These are phyloP conservation scores for Sebastes schlegelii DNA, from an alignment of 2,113 vertebrate species.

Conservation along the genomic window DNA sequence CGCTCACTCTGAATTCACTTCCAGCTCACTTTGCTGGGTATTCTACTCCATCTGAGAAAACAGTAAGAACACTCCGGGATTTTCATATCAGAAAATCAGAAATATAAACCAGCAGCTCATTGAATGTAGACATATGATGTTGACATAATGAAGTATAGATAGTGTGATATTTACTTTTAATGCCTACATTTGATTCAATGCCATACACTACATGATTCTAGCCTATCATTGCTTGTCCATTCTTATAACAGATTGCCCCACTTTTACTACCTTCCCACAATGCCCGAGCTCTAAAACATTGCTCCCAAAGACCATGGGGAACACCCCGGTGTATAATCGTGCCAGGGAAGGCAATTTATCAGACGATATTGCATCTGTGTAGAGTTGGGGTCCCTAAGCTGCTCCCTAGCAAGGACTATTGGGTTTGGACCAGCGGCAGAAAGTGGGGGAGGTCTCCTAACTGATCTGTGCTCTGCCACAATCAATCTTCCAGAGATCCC, in stretches of 20 bases:
- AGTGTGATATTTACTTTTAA: constrained; percentile 15
- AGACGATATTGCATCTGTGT: constrained; percentile 80
- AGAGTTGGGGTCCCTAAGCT: constrained; percentile 71
- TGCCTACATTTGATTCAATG: constrained; percentile 38
- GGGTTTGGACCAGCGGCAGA: constrained; percentile 61
- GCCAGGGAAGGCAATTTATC: constrained; percentile 81
- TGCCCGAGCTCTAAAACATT: constrained; percentile 63
- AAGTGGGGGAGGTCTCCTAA: constrained; percentile 71
- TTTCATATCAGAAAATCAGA: constrained; percentile 7
- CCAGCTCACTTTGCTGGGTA: constrained; percentile 7
- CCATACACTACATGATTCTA: constrained; percentile 36
- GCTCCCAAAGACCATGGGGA: constrained; percentile 66
- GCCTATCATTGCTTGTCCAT: constrained; percentile 50
- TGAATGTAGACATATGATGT: neutral
- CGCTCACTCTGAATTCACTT: constrained; percentile 2
- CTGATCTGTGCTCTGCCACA: constrained; percentile 67
- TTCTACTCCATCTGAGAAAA: constrained; percentile 2
- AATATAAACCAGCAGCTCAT: constrained; percentile 3
- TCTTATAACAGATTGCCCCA: constrained; percentile 60
- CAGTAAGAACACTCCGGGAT: neutral
- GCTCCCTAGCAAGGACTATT: constrained; percentile 68
- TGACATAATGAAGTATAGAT: constrained; percentile 2
- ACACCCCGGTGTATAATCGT: constrained; percentile 73
- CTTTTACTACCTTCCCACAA: constrained; percentile 55
- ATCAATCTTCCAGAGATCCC: constrained; percentile 76